Base-by-base conservation (phyloP, 92 coral and sea anemone species). In the Epizoanthus ramosus region DNA sequence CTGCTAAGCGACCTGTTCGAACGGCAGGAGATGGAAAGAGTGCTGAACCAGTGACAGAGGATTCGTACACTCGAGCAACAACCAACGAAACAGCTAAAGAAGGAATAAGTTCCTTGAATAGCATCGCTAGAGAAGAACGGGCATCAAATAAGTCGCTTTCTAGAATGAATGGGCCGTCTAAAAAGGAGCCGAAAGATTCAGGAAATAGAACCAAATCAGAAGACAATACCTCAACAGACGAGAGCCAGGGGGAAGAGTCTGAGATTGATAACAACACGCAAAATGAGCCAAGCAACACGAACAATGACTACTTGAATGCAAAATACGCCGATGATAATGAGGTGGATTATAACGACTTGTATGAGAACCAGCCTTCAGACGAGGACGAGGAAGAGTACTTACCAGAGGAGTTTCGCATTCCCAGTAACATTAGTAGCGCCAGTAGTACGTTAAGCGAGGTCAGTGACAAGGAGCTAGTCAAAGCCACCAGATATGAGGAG, bases 321-420 rank as follows among this genome's bases (percentile, higher is more conserved):
- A 59, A 74, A 64, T 84, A 84, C 69, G 87, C 63, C 71, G 81
- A 84, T 6, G 87, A 84, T 47, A 73, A n/a, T 35, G 87, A 84
- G 47, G 66, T 73, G 7, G 39, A 84, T 73, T 65, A 84, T 37
- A 56, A 83, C 41, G 47, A 70, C 43, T 41, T 74, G 59, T 83
- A 68, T n/a, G 65, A 76, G 63, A 77, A 77, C 13, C 63, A 60
- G 52, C 82, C 71, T 10, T 43, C 82, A 15, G 19, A 23, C 37
- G 82, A 21, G 16, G 82, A 61, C 15, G 71, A 77, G 28, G 82
- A 77, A 18, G 19, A 61, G n/a, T 77, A 77, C 25, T 21, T 77
- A 0, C 82, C 82, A 0, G 82, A 60, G 5, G 82, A 77, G 58
- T 77, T 77, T 77, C 82, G 82, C 21, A 45, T 77, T 41, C 82